phyloP scores from a whole-genome alignment of 1,140 invertebrate species.

The Drosophila subobscura region DNA sequence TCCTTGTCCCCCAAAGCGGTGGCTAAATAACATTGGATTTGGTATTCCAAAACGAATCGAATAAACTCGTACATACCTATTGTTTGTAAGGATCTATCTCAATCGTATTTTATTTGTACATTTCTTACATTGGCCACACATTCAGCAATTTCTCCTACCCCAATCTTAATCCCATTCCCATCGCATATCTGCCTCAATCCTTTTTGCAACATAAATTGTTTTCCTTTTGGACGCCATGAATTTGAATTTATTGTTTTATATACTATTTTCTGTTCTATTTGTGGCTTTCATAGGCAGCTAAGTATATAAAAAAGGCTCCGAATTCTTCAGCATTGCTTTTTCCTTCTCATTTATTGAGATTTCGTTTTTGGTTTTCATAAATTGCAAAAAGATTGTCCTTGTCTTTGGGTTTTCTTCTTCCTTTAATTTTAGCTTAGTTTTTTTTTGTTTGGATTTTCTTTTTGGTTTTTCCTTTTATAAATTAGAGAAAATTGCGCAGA shows the following conservation, averaged over 20 bases:
- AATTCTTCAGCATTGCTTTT: slow-evolving; percentile 36
- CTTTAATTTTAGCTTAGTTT: slow-evolving; percentile 33
- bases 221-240: slow-evolving; percentile 39
- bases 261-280: slow-evolving; percentile 2
- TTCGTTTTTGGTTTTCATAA: slow-evolving; percentile 45
- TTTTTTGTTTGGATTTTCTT: slow-evolving; percentile 12
- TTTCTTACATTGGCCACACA: slow-evolving; percentile 58
- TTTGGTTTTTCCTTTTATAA: slow-evolving; percentile 31
- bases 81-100: slow-evolving; percentile 28
- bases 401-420: slow-evolving; percentile 53
- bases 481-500: slow-evolving; percentile 40
- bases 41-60: slow-evolving; percentile 29
- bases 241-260: slow-evolving; percentile 25
- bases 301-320: slow-evolving; percentile 33
- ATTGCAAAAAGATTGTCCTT: slow-evolving; percentile 77
- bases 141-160: slow-evolving; percentile 36
- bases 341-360: slow-evolving; percentile 2
- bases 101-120: slow-evolving; percentile 46
- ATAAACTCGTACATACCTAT: slow-evolving; percentile 7
- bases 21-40: slow-evolving; percentile 29
- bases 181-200: background rate
- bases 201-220: slow-evolving; percentile 25
- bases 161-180: slow-evolving; percentile 16
- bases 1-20: slow-evolving; percentile 7
- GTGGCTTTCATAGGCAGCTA: slow-evolving; percentile 43